phyloP scores from a whole-genome alignment of 2,113 vertebrate species.

The Burhinus bistriatus region DNA sequence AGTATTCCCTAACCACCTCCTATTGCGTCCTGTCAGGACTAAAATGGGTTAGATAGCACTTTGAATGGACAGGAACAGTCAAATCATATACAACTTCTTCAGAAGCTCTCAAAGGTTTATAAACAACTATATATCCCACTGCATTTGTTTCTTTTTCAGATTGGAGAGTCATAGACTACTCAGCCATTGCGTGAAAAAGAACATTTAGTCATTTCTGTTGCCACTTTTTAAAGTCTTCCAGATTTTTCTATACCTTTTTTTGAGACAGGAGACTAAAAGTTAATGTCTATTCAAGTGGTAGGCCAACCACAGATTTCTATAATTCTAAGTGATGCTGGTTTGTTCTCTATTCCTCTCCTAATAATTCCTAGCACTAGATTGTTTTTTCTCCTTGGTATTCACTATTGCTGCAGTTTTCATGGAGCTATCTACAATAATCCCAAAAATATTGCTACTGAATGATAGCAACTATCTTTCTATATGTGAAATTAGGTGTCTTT shows the following conservation, averaged over 20 bases:
- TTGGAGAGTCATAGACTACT: too few species aligned
- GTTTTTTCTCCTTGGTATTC: neutral
- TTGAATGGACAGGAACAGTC: neutral
- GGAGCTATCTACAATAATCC: neutral
- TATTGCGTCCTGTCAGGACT: neutral
- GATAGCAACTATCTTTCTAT: neutral
- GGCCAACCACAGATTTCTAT: neutral
- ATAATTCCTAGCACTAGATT: neutral
- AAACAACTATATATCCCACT: neutral
- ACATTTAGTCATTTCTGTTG: neutral
- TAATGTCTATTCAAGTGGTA: too few species aligned
- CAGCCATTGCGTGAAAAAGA: neutral
- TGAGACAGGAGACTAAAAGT: neutral
- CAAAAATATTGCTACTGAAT: neutral
- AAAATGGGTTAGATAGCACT: neutral
- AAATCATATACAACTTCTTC: neutral
- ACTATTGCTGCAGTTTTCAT: neutral
- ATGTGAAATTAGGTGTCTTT: neutral
- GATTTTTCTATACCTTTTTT: neutral
- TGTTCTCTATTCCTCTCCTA: neutral
- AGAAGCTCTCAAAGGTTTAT: neutral
- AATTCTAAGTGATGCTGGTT: rapidly evolving
- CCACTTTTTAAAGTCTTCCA: neutral
- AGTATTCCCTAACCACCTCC: neutral
- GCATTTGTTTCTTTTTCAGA: neutral